Base-by-base conservation (phyloP, 2,888 invertebrate species). In the Volucella bombylans region DNA sequence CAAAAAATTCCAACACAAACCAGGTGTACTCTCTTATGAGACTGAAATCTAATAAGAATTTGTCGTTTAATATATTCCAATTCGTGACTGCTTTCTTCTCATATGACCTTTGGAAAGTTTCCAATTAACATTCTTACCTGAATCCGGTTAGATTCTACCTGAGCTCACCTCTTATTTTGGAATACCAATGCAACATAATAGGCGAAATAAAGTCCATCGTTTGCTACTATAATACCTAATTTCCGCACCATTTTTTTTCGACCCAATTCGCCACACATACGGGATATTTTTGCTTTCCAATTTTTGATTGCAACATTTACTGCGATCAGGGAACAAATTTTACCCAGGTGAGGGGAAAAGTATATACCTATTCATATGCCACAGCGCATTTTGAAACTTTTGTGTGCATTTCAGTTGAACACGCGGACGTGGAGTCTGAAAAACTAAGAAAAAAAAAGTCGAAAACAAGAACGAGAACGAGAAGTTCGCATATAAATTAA, bases 401-500 rank as follows among this genome's bases (percentile, higher is more conserved):
- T 82, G 68, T 81, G 85, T 72, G 59, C 72, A 79, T 76, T 79
- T 76, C 67, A 71, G 74, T 68, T 86, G 71, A 69, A 76, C 73
- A 71, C 69, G 55, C 65, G 55, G 71, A 54, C 69, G 31, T 31
- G 1, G 31, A 31, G 31, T 31, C 31, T 31, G 31, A 31, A 31
- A 31, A 31, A 31, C 6, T 31, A 31, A 31, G 6, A 6, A 31
- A 31, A 31, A 31, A 31, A 31, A 31, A 31, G 6, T 2, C 3
- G 1, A 31, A 31, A 31, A 6, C 31, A 31, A 31, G 6, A 31
- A 31, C 31, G 31, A 31, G 31, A 31, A 31, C 71, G 72, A 86
- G 79, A 86, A 86, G 69, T 88, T 88, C 87, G 87, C 87, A 88
- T 87, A 87, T 87, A 88, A 88, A 88, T 88, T 87, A 87, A 87